Evolutionary conservation across 2,797 vertebrate species (phyloP), one percentile per base, ranked within the genome.

Genomic region (Staurois parvus): DNA sequence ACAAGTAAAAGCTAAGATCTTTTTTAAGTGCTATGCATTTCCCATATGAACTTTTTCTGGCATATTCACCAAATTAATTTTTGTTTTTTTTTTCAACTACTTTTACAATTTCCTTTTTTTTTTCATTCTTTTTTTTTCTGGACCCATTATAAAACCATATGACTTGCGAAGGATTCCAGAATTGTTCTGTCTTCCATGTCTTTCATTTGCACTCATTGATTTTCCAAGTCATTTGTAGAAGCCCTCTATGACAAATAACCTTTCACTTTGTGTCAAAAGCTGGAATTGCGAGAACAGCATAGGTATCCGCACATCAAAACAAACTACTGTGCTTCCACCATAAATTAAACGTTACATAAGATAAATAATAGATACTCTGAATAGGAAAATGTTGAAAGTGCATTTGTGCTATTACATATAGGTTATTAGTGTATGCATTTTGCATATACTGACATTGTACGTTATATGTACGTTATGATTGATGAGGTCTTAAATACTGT

Each of bases 181-280:
- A 67, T 80, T 24, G 13, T 80, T 70, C 45, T n/a, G 45, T 52
- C 66, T 40, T 79, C 29, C 37, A 69, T 68, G 66, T 52, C 78
- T 80, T 52, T 70, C 40, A 70, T 70, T 80, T 80, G 42, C 26
- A 30, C 32, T 10, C 68, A 80, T 80, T 70, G 78, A 80, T 80
- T 80, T 80, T 70, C 48, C 24, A 24, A 70, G 78, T 34, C 45
- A 80, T 80, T 80, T 69, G 77, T 24, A 11, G 28, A 80, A 70
- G 28, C 11, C 21, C 29, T 70, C 42, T 80, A 70, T 80, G 78
- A 80, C 67, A 70, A 80, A 80, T 80, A 80, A 80, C 78, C 66
- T 70, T 80, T 80, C 78, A 70, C 67, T 13, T 80, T 52, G 48
- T 80, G 67, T 56, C 78, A 80, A 52, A 68, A 32, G 42, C 28